Evolutionary conservation across 2,113 vertebrate species (phyloP), one percentile per base, ranked within the genome.

Genomic region (Misgurnus anguillicaudatus): DNA sequence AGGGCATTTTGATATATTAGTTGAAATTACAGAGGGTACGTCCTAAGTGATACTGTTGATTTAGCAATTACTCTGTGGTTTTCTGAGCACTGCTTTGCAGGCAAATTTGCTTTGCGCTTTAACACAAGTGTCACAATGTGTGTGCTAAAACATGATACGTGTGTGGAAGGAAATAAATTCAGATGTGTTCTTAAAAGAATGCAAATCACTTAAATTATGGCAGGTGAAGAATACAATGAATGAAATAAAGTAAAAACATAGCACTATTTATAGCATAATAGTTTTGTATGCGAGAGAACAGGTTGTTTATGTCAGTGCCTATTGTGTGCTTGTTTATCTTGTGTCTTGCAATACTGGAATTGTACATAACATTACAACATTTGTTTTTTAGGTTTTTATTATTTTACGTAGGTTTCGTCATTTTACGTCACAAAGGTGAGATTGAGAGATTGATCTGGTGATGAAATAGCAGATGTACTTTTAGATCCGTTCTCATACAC

Each of bases 401-500:
- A n/a, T 11, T 1, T 6, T 0, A 19, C 38, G 17, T 70, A 39
- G 48, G 53, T 58, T 72, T 72, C 53, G 9, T 72, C 53, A 58
- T 58, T 58, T 38, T 42, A 55, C 68, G 68, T 71, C 68, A 72
- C n/a, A 42, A 38, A n/a, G 48, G 48, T 70, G 31, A 70, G 53
- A 41, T 39, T 6, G 4, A 55, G 4, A 14, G 11, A 58, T 19
- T 9, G 6, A 3, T 13, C 17, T 38, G 24, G 53, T 72, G 36
- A 41, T 72, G 69, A 72, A 58, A 72, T 58, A 6, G 7, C 10
- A 11, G 6, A 3, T 13, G 3, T 38, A 38, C 9, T 11, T 72
- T 42, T 6, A 13, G n/a, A 11, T 57, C 38, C 57, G 51, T 21
- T 57, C 10, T 39, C 9, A 48, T 10, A 13, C 4, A 48, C 9